Conservation (phyloP, 2,113 vertebrate species). For the Hippocampus barbouri region DNA sequence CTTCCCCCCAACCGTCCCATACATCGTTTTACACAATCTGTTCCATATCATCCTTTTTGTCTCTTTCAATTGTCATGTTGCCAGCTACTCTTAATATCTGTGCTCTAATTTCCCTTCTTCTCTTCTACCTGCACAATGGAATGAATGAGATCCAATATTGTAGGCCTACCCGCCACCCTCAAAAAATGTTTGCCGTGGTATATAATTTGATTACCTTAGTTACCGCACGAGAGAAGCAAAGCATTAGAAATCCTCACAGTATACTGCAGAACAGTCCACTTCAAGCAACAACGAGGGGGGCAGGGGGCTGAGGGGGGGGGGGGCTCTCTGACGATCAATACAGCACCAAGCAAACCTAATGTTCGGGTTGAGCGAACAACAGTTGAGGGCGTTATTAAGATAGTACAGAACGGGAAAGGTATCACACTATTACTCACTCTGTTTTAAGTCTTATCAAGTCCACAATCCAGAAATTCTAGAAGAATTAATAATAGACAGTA, state of each 20-base stretch:
- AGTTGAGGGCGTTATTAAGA: neutral
- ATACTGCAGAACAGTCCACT: neutral
- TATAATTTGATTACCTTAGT: neutral
- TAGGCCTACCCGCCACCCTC: neutral
- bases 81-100: neutral
- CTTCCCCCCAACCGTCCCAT: neutral
- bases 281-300: neutral
- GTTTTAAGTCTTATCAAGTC: neutral
- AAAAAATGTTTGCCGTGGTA: neutral
- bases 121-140: neutral
- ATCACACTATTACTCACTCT: neutral
- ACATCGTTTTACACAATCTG: constrained; percentile 9
- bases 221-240: neutral
- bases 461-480: neutral
- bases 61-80: constrained; percentile 11
- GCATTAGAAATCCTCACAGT: neutral
- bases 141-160: neutral
- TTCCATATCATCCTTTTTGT: neutral
- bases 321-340: neutral
- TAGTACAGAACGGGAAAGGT: neutral
- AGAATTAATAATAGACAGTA: neutral
- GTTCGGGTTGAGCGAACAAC: neutral
- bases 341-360: neutral
- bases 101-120: neutral
- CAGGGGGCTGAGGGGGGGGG: no score